Evolutionary conservation across 2,113 vertebrate genomes (phyloP).

Genomic region (Lepus americanus): DNA sequence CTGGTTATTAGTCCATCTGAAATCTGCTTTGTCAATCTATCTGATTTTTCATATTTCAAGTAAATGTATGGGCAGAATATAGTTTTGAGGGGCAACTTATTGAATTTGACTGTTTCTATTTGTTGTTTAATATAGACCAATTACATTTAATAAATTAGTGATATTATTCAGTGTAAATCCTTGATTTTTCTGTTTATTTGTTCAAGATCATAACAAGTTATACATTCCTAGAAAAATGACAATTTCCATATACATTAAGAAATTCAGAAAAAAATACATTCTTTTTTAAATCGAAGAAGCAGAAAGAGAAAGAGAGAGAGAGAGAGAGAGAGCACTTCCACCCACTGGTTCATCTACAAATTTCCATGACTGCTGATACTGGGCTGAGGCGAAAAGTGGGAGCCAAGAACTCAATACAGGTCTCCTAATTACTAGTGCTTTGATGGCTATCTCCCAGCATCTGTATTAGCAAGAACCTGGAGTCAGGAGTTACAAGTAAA

Average conservation of each 20-base stretch:
- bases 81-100: background rate
- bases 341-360: no score
- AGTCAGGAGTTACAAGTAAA: no score
- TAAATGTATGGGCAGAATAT: background rate
- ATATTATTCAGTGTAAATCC: background rate
- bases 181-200: conserved; percentile 3
- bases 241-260: background rate
- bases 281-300: conserved; percentile 16
- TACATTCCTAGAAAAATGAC: background rate
- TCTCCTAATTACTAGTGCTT: no score
- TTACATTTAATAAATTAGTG: background rate
- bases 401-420: no score
- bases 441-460: no score
- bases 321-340: no score
- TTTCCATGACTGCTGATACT: no score
- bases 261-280: background rate
- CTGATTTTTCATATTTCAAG: conserved; percentile 3
- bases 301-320: no score
- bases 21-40: background rate
- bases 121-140: background rate
- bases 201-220: background rate
- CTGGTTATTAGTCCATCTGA: background rate
- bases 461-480: no score
- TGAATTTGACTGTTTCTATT: conserved; percentile 2
- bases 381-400: no score